phyloP scores from a whole-genome alignment of 1,140 invertebrate genomes.

The Matsumurasca onukii region DNA sequence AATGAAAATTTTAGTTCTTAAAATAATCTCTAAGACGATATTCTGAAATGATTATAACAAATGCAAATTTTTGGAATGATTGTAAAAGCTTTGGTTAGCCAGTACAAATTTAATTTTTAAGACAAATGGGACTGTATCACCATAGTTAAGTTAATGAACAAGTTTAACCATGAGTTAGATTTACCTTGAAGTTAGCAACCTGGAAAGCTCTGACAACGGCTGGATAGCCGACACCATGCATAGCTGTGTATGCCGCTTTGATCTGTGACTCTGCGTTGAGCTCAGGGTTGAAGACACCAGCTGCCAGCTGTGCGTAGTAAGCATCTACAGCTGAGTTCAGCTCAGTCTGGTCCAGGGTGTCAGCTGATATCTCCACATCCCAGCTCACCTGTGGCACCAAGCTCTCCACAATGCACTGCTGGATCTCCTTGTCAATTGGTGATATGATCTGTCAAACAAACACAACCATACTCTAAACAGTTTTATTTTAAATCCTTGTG shows the following conservation, averaged over 20 bases:
- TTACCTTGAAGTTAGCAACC: constrained; percentile 70
- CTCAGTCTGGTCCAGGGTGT: constrained; percentile 55
- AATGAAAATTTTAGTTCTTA: too few species aligned
- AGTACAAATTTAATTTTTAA: too few species aligned
- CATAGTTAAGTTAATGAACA: too few species aligned
- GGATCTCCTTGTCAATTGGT: constrained; percentile 89
- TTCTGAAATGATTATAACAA: too few species aligned
- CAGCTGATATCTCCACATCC: constrained; percentile 52
- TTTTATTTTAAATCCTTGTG: too few species aligned
- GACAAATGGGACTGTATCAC: too few species aligned
- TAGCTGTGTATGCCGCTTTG: constrained; percentile 88
- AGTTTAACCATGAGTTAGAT: too few species aligned
- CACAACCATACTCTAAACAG: too few species aligned
- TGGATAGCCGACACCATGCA: constrained; percentile 95
- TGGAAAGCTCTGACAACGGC: constrained; percentile 78
- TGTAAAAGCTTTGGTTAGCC: too few species aligned
- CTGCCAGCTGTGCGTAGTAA: constrained; percentile 66
- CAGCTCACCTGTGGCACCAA: constrained; percentile 69
- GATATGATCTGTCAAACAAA: constrained; percentile 74
- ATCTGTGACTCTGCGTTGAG: constrained; percentile 63
- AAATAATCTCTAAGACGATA: too few species aligned
- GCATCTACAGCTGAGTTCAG: constrained; percentile 58
- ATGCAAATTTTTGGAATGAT: too few species aligned
- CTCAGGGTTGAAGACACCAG: constrained; percentile 54
- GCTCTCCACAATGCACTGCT: constrained; percentile 75